phyloP scores from a whole-genome alignment of 2,113 vertebrate species.

The Petaurus breviceps region DNA sequence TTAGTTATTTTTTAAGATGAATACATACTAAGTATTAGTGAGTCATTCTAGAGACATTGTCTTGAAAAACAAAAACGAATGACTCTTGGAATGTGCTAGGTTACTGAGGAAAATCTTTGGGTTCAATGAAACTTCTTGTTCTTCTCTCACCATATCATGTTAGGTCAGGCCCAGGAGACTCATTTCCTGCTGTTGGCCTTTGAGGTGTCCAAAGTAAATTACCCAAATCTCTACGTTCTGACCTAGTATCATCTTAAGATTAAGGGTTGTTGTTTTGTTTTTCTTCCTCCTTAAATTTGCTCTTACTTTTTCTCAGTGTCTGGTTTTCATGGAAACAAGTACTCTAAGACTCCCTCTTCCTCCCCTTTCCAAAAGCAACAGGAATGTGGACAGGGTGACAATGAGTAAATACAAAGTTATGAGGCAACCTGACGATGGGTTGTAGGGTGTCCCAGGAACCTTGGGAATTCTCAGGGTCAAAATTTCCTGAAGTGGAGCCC shows the following conservation, averaged over 20 bases:
- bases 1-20: background rate
- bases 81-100: background rate
- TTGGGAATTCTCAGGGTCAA: background rate
- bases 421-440: background rate
- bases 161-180: background rate
- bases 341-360: background rate
- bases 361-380: background rate
- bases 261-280: background rate
- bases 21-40: background rate
- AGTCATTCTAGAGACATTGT: background rate
- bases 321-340: background rate
- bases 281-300: background rate
- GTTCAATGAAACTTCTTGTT: background rate
- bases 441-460: background rate
- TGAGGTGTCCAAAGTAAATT: background rate
- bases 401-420: background rate
- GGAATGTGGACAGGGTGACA: background rate
- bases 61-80: background rate
- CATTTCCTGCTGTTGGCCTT: background rate
- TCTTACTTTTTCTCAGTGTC: background rate
- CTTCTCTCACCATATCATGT: background rate
- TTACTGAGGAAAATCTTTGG: background rate
- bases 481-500: background rate
- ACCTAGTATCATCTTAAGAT: background rate
- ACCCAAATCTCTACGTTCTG: background rate